Evolutionary conservation across 2,888 invertebrate genomes (phyloP).

Genomic region (Drosophila lacicola): DNA sequence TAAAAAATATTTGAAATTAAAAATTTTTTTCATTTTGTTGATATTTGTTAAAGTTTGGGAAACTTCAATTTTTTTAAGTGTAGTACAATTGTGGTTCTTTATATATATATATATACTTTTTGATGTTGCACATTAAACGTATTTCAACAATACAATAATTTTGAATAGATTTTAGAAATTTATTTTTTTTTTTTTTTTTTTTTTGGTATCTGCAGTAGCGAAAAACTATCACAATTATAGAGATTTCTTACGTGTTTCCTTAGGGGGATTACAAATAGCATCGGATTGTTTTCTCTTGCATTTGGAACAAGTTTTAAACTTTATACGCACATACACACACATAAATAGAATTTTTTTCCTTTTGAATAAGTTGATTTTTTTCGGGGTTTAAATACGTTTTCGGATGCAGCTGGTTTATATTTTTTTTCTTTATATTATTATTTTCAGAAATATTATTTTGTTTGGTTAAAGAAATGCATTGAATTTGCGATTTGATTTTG

Average conservation of each 20-base stretch:
- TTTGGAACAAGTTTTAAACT: slow-evolving; percentile 23
- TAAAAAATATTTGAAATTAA: too few relatives aligned
- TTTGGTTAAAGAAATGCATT: slow-evolving; percentile 66
- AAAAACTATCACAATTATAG: slow-evolving; percentile 73
- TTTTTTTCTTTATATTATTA: slow-evolving; percentile 1
- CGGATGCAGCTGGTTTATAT: slow-evolving; percentile 38
- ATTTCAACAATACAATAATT: slow-evolving; percentile 20
- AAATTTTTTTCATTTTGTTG: too few relatives aligned
- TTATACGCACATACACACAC: slow-evolving; percentile 41
- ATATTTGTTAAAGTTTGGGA: background rate
- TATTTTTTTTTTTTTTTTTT: background rate
- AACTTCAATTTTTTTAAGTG: background rate
- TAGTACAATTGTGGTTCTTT: background rate
- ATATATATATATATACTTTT: background rate
- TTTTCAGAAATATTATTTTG: slow-evolving; percentile 18
- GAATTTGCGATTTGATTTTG: slow-evolving; percentile 70
- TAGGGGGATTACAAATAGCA: slow-evolving; percentile 34
- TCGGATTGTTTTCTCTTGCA: slow-evolving; percentile 50
- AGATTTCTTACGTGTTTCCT: slow-evolving; percentile 56
- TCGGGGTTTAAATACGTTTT: slow-evolving; percentile 2
- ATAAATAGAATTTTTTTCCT: slow-evolving; percentile 17
- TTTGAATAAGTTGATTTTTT: slow-evolving; percentile 4
- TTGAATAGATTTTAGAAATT: slow-evolving; percentile 26
- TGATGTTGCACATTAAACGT: background rate
- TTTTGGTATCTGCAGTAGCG: slow-evolving; percentile 42